These are phyloP conservation scores for Chrysomallon squamiferum DNA, from an alignment of 1,140 invertebrate species.

Conservation along the genomic window DNA sequence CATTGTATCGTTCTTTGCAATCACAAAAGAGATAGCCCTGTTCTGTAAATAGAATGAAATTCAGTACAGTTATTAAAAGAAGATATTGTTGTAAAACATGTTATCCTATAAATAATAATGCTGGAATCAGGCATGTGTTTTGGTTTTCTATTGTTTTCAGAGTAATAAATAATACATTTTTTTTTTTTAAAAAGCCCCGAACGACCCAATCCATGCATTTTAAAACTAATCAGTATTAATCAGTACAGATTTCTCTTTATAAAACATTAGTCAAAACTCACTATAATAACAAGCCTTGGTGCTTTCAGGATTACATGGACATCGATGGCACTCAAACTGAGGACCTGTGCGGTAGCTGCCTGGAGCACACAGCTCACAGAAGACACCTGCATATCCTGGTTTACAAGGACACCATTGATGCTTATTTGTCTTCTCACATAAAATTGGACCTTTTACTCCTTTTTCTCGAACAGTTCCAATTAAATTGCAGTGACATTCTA, in stretches of 20 bases:
- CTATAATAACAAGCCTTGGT: slow-evolving; percentile 37
- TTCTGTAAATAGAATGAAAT: slow-evolving; percentile 21
- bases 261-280: no score
- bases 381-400: slow-evolving; percentile 30
- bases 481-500: slow-evolving; percentile 18
- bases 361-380: slow-evolving; percentile 40
- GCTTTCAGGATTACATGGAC: slow-evolving; percentile 30
- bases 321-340: slow-evolving; percentile 35
- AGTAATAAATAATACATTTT: no score
- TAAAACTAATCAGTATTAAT: no score
- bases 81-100: no score
- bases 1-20: slow-evolving; percentile 39
- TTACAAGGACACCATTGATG: slow-evolving; percentile 31
- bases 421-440: slow-evolving; percentile 4
- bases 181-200: no score
- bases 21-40: slow-evolving; percentile 42
- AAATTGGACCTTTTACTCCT: not conserved
- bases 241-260: no score
- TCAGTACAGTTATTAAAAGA: no score
- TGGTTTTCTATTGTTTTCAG: no score
- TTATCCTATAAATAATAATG: no score
- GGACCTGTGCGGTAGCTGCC: slow-evolving; percentile 37
- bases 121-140: no score
- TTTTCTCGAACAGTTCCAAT: slow-evolving; percentile 1
- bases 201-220: no score